phyloP scores from a whole-genome alignment of 1,140 invertebrate genomes.

The Diorhabda elongata region DNA sequence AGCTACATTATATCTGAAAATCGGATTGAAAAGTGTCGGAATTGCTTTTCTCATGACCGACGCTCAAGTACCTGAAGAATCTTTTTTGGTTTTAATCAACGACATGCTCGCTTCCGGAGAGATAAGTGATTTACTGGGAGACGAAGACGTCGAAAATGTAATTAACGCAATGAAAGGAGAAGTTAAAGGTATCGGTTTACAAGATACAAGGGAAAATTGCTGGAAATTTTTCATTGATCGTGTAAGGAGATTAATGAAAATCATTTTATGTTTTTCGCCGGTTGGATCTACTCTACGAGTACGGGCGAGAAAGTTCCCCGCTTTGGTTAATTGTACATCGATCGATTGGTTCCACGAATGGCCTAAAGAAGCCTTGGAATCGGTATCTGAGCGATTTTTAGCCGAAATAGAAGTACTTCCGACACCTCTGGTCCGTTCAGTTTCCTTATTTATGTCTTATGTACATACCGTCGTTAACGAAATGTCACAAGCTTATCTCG shows the following conservation, averaged over 20 bases:
- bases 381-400: conserved; percentile 81
- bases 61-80: conserved; percentile 86
- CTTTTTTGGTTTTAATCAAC: conserved; percentile 89
- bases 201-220: conserved; percentile 88
- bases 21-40: conserved; percentile 82
- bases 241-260: conserved; percentile 69
- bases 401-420: conserved; percentile 68
- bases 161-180: conserved; percentile 77
- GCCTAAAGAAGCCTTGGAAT: conserved; percentile 85
- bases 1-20: conserved; percentile 77
- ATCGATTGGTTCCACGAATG: conserved; percentile 97
- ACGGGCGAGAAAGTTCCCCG: conserved; percentile 87
- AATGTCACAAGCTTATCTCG: conserved; percentile 75
- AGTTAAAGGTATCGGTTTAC: conserved; percentile 76
- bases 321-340: conserved; percentile 87
- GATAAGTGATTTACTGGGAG: conserved; percentile 83
- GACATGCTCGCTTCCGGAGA: conserved; percentile 92
- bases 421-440: conserved; percentile 57
- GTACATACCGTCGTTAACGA: conserved; percentile 86
- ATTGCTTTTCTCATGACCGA: conserved; percentile 92
- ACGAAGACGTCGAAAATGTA: conserved; percentile 89
- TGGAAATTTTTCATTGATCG: conserved; percentile 95
- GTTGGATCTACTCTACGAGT: conserved; percentile 81
- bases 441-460: conserved; percentile 86
- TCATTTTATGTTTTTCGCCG: conserved; percentile 89